Base-by-base conservation (phyloP, 2,888 invertebrate genomes). In the Parnassius mnemosyne region DNA sequence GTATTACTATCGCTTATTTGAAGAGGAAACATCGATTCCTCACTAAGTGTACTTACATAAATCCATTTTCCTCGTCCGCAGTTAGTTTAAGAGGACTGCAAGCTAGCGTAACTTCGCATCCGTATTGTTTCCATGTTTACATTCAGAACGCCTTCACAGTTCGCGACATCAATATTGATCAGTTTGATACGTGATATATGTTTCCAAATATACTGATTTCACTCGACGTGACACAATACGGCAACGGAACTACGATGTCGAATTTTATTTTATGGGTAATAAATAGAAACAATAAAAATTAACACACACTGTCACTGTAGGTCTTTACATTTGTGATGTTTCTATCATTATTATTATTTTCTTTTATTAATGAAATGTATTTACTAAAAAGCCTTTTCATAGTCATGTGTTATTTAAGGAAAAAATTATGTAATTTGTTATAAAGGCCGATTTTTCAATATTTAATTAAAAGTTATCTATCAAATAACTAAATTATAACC, bases 81-180 rank as follows among this genome's bases (percentile, higher is more conserved):
- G 57, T 51, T 53, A 44, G 54, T 56, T 59, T 64, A 59, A 55
- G 62, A 60, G 55, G 59, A 43, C 56, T 51, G 63, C 58, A 61
- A 63, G 61, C 58, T 60, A 68, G 64, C 54, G 53, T 46, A 42
- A 10, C 53, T 67, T 62, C 60, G 74, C 75, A 80, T 83, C 81
- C 84, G 80, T 78, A 79, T 81, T 74, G 72, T 69, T 65, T 64
- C 64, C 68, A 57, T 73, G 76, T 80, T 77, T 74, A 76, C 84
- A 85, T 85, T 84, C 84, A 67, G 71, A 75, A 43, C 64, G 60
- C 61, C 55, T 43, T 53, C 52, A 47, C 50, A 68, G 73, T 70
- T 73, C 77, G 82, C 78, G 78, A 69, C 84, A 79, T 75, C 84
- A 85, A 87, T 87, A 85, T 77, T 81, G 81, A 87, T 83, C 77